Evolutionary conservation across 1,140 invertebrate species (phyloP).

Genomic region (Drosophila eugracilis): DNA sequence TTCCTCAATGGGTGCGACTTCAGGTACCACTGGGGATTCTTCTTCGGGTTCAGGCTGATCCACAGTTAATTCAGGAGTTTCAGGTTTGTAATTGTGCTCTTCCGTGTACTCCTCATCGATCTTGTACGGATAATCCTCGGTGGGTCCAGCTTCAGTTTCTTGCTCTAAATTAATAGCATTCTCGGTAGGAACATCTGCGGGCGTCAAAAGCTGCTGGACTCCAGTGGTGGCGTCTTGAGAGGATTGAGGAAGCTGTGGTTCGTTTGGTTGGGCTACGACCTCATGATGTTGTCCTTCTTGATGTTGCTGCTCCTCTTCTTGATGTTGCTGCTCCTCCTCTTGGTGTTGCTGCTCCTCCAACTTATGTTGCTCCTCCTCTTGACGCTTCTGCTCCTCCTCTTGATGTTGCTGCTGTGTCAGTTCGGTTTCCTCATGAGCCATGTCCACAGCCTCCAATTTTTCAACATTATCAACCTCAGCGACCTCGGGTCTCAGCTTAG

Average conservation of each 20-base stretch:
- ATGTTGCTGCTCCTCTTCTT: neutral
- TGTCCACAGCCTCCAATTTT: conserved; percentile 64
- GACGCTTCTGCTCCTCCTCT: conserved; percentile 28
- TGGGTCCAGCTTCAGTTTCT: conserved; percentile 54
- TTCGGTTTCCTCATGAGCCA: conserved; percentile 72
- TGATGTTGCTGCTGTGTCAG: conserved; percentile 63
- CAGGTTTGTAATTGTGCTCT: conserved; percentile 61
- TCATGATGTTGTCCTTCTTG: conserved; percentile 1
- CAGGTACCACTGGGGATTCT: neutral
- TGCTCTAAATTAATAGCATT: conserved; percentile 42
- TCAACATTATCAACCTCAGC: conserved; percentile 61
- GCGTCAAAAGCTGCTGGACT: conserved; percentile 62
- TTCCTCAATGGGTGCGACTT: conserved; percentile 10
- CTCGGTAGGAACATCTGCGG: conserved; percentile 60
- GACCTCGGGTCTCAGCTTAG: conserved; percentile 48
- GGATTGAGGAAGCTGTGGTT: conserved; percentile 1
- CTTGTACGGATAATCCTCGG: conserved; percentile 82
- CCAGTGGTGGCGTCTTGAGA: conserved; percentile 51
- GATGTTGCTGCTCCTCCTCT: neutral
- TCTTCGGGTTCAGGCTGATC: conserved; percentile 30
- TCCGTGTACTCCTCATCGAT: conserved; percentile 77
- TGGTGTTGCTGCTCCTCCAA: conserved; percentile 5
- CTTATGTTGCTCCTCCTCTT: conserved; percentile 1
- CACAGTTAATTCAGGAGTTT: conserved; percentile 20
- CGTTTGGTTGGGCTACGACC: neutral